These are phyloP conservation scores for Rhingia campestris DNA, from an alignment of 2,888 invertebrate genomes.

Conservation along the genomic window DNA sequence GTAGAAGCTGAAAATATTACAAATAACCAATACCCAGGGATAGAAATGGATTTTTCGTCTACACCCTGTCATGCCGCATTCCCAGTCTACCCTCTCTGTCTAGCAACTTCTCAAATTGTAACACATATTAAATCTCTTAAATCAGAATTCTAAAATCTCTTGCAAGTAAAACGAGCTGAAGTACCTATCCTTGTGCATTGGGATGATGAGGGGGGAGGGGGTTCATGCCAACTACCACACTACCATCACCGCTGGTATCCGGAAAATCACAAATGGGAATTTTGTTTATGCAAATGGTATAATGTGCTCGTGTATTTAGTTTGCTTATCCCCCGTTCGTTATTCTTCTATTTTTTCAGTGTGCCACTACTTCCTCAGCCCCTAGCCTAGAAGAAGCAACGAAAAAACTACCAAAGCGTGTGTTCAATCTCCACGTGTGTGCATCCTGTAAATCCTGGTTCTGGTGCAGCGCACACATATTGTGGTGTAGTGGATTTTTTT, in stretches of 20 bases:
- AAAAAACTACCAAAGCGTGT: conserved; percentile 14
- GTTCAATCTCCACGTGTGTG: conserved; percentile 41
- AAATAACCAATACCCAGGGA: conserved; percentile 43
- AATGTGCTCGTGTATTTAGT: conserved; percentile 69
- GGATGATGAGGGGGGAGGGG: neutral
- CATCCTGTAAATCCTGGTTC: conserved; percentile 45
- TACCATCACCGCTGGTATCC: conserved; percentile 25
- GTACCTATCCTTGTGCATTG: neutral
- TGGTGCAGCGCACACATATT: conserved; percentile 72
- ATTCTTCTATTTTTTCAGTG: conserved; percentile 11
- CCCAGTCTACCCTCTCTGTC: neutral
- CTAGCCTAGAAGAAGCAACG: conserved; percentile 36
- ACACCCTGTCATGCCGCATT: neutral
- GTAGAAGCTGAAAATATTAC: conserved; percentile 25
- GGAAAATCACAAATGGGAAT: conserved; percentile 69
- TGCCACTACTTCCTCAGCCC: conserved; percentile 8
- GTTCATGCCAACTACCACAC: neutral
- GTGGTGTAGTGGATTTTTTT: conserved; percentile 42
- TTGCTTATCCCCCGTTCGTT: conserved; percentile 46
- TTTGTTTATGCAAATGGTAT: conserved; percentile 73
- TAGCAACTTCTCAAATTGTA: conserved; percentile 55
- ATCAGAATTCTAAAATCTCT: conserved; percentile 67
- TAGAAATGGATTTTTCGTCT: conserved; percentile 39
- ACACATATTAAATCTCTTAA: conserved; percentile 68
- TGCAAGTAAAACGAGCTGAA: conserved; percentile 1